Percentiles rank a stretch among this genome's conserved stretches.
Conservation (phyloP, 2,113 vertebrate species). For the Gobiocypris rarus region DNA sequence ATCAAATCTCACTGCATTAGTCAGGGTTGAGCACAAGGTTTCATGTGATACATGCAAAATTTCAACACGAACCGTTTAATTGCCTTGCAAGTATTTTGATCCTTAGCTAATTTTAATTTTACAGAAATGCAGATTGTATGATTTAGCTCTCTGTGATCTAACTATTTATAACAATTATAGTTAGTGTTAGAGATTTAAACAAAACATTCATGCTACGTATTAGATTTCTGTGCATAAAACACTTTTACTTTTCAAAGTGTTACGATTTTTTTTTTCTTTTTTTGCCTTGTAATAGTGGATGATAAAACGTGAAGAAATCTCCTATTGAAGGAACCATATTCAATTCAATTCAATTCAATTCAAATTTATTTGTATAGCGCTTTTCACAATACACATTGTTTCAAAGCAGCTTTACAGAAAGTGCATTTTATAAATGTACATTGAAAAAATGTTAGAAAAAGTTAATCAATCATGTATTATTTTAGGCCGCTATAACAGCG, state of each 20-base stretch:
- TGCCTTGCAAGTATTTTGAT: slow-evolving; percentile 2
- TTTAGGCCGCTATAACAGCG: too few species aligned
- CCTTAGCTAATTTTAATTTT: slow-evolving; percentile 5
- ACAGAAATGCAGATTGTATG: background rate
- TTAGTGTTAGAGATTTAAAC: background rate
- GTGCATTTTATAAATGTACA: too few species aligned
- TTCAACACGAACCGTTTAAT: background rate
- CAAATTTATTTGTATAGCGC: too few species aligned
- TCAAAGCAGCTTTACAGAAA: too few species aligned
- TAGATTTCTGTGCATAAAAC: background rate
- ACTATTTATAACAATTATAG: background rate
- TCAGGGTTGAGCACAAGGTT: slow-evolving; percentile 21
- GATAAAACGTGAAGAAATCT: background rate
- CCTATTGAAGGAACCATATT: background rate
- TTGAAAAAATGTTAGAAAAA: too few species aligned
- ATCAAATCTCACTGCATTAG: slow-evolving; percentile 23
- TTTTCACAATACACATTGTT: too few species aligned
- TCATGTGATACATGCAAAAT: slow-evolving; percentile 18
- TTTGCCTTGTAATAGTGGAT: background rate
- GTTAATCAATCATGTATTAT: too few species aligned
- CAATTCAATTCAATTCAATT: too few species aligned
- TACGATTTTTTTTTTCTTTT: background rate
- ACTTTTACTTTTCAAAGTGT: background rate
- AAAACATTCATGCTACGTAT: background rate
- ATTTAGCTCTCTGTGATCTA: background rate